Base-by-base conservation (phyloP, 2,888 invertebrate genomes). In the Ctenicera cuprea region DNA sequence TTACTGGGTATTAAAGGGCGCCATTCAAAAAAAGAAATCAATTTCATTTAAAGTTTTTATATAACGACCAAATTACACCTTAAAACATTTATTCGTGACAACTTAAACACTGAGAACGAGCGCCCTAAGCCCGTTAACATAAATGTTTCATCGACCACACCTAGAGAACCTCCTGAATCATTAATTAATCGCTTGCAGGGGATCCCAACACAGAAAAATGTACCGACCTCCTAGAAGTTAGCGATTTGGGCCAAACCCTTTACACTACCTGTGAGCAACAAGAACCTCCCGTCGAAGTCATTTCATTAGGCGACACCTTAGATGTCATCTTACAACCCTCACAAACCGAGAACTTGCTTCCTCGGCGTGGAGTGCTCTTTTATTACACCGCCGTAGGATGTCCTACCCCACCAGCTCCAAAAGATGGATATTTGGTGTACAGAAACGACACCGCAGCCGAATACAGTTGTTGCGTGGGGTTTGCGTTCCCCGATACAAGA, bases 391-490 rank as follows among this genome's bases (percentile, higher is more conserved):
- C 92, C 83, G 85, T 93, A 72, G 93, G 93, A 67, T 94, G 94
- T 83, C 89, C 92, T 12, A 91, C 91, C 33, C 88, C 91, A 37
- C 81, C 87, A 81, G 87, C 92, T 82, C 94, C 94, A 80, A 88
- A 89, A 84, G 90, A 92, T 86, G 94, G 93, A 57, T 92, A 92
- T 84, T 84, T 93, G 12, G 91, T 92, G 81, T 91, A 91, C 85
- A 90, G 91, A 80, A 93, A 91, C 80, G 89, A 90, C 71, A 90
- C 91, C 48, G 88, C 90, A 57, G 93, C 92, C 37, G 91, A 91
- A 81, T 93, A 91, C 87, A 90, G 91, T 86, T 94, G 94, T 86
- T 90, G 92, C 80, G 89, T 90, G 62, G 92, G 92, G 70, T 90
- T 87, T 81, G 89, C 91, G 83, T 94, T 94, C 85, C 90, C 91